Percentiles rank a stretch among this genome's conserved stretches.
These are phyloP conservation scores for Diploptera punctata DNA, from an alignment of 2,888 invertebrate genomes.

Conservation along the genomic window DNA sequence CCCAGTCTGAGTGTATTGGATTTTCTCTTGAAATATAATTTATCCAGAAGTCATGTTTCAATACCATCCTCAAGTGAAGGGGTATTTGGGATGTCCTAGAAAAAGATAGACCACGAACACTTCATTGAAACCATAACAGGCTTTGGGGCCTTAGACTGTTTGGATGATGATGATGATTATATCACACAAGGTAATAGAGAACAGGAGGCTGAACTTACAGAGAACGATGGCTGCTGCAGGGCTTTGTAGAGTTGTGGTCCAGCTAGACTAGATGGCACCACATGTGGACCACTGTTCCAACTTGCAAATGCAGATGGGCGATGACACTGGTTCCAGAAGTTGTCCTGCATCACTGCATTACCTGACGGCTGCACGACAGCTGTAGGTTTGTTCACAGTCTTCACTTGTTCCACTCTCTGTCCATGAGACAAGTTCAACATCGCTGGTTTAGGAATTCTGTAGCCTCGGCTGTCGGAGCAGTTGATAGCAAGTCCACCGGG, in stretches of 20 bases:
- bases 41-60: too few species aligned
- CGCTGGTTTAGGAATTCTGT: constrained; percentile 59
- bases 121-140: too few species aligned
- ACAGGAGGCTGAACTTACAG: neutral
- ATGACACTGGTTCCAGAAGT: neutral
- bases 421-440: constrained; percentile 69
- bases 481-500: constrained; percentile 66
- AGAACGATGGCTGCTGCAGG: neutral
- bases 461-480: constrained; percentile 58
- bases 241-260: neutral
- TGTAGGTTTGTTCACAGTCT: constrained; percentile 38
- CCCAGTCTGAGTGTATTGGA: too few species aligned
- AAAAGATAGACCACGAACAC: too few species aligned
- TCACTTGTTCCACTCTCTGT: constrained; percentile 53
- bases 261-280: neutral
- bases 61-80: too few species aligned
- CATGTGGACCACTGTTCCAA: constrained; percentile 1
- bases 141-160: too few species aligned
- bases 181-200: too few species aligned
- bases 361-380: constrained; percentile 18
- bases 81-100: too few species aligned
- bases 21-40: too few species aligned
- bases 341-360: neutral
- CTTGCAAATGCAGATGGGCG: constrained; percentile 26
- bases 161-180: too few species aligned